Percentiles rank a stretch among this genome's conserved stretches.
Evolutionary conservation across 2,797 vertebrate genomes (phyloP).

Genomic region (Poeciliopsis paucimaculata): DNA sequence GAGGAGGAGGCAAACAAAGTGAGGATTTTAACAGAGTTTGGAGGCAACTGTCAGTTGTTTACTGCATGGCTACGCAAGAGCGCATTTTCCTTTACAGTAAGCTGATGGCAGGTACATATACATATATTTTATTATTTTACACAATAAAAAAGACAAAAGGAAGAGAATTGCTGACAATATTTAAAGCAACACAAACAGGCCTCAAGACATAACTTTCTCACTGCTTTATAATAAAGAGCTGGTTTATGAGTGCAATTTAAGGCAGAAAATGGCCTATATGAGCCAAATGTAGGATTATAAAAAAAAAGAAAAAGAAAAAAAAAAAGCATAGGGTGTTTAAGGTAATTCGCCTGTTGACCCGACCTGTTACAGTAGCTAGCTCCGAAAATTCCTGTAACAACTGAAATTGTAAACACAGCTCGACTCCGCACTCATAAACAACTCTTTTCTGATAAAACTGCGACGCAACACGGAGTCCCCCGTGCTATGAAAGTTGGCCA

Average conservation of each 20-base stretch:
- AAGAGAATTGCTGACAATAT: slow-evolving; percentile 13
- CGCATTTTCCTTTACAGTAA: neutral
- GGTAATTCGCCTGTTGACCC: slow-evolving; percentile 31
- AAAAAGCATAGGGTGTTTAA: slow-evolving; percentile 2
- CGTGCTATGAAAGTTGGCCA: slow-evolving; percentile 57
- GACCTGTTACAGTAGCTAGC: slow-evolving; percentile 43
- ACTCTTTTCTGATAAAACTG: neutral
- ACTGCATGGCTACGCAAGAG: slow-evolving; percentile 15
- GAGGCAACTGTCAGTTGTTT: slow-evolving; percentile 20
- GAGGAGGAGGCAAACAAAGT: slow-evolving; percentile 24
- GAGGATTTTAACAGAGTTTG: neutral
- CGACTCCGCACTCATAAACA: slow-evolving; percentile 1
- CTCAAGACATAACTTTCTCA: slow-evolving; percentile 25
- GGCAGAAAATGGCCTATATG: neutral
- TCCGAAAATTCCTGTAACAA: slow-evolving; percentile 13
- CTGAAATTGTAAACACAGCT: slow-evolving; percentile 27
- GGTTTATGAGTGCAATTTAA: neutral
- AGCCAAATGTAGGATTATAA: neutral
- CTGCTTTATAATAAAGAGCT: neutral
- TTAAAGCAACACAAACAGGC: slow-evolving; percentile 29
- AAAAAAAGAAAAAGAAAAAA: slow-evolving; percentile 2
- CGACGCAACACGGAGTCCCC: slow-evolving; percentile 19
- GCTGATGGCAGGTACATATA: neutral
- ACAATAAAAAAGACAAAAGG: slow-evolving; percentile 6
- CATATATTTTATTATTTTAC: slow-evolving; percentile 5